These are phyloP conservation scores for Nemotelus nigrinus DNA, from an alignment of 2,888 invertebrate species.

Conservation along the genomic window DNA sequence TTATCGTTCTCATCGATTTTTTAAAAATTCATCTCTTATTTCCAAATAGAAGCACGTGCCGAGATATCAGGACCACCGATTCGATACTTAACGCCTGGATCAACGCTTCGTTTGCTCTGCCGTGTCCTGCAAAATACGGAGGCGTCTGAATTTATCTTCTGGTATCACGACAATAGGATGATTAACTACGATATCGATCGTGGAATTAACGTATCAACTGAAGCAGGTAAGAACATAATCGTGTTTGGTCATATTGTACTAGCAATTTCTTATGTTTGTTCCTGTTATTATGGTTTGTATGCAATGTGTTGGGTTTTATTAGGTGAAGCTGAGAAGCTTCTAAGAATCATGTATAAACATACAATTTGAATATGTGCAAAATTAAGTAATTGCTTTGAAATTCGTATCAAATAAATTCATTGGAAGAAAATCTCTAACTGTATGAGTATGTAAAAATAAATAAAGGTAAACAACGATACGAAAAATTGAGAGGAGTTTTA, in stretches of 20 bases:
- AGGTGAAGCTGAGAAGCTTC: too few species aligned
- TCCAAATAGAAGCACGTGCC: conserved; percentile 78
- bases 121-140: conserved; percentile 86
- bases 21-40: not conserved
- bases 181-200: conserved; percentile 89
- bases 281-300: too few species aligned
- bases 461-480: too few species aligned
- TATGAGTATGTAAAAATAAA: too few species aligned
- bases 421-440: too few species aligned
- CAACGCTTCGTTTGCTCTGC: conserved; percentile 82
- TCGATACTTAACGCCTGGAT: conserved; percentile 88
- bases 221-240: conserved; percentile 70
- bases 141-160: conserved; percentile 84
- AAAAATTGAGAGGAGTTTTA: too few species aligned
- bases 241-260: not conserved
- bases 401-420: too few species aligned
- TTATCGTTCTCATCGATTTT: not conserved
- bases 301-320: too few species aligned
- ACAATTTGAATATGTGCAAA: too few species aligned
- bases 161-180: conserved; percentile 91
- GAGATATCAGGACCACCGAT: conserved; percentile 87
- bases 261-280: not conserved
- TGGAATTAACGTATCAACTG: conserved; percentile 87
- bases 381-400: too few species aligned
- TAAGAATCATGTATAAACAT: too few species aligned